Evolutionary conservation across 2,113 vertebrate species (phyloP).

Genomic region (Pelecanoides urinatrix): DNA sequence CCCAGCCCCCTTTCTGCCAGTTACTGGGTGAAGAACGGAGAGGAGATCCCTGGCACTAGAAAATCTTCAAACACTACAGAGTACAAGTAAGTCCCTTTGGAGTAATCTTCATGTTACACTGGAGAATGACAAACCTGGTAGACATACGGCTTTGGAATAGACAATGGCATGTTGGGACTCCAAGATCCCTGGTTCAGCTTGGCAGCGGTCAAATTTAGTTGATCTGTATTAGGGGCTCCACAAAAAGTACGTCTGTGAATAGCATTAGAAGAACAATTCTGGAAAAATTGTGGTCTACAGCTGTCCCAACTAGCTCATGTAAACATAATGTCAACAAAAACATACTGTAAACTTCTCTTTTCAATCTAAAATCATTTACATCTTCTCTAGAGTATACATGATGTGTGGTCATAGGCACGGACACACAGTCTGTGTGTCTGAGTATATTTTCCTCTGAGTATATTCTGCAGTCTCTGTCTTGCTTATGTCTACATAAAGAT

Average conservation of each 20-base stretch:
- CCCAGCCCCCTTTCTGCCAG: conserved; percentile 81
- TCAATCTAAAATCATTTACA: neutral
- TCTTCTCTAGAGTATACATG: neutral
- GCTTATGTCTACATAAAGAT: neutral
- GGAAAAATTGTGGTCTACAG: neutral
- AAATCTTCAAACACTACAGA: conserved; percentile 75
- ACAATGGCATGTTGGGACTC: neutral
- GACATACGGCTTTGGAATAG: neutral
- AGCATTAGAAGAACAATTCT: neutral
- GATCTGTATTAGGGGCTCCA: neutral
- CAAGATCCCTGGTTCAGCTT: neutral
- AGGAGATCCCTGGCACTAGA: conserved; percentile 82
- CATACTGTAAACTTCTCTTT: neutral
- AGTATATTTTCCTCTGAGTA: neutral
- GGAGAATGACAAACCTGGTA: neutral
- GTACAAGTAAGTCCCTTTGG: conserved; percentile 79
- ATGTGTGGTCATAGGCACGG: neutral
- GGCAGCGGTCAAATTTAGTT: neutral
- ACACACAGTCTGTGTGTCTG: too few relatives aligned
- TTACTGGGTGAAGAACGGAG: conserved; percentile 95
- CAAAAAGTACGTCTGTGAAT: neutral
- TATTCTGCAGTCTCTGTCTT: neutral
- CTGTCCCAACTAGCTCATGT: neutral
- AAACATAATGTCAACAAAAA: neutral
- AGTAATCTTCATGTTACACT: neutral